These are phyloP conservation scores for Nymphalis polychloros DNA, from an alignment of 2,888 invertebrate genomes.

Conservation along the genomic window DNA sequence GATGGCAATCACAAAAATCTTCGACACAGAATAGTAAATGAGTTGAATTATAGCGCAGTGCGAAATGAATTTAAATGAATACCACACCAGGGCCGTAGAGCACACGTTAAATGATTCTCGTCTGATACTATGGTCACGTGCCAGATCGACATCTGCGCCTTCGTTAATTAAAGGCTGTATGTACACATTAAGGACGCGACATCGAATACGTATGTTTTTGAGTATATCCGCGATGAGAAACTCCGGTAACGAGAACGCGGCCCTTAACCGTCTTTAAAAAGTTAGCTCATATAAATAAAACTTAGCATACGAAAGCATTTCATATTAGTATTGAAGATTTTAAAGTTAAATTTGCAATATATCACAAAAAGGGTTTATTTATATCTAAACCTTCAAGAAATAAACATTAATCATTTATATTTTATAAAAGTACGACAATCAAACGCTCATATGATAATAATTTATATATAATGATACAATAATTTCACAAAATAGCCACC, in stretches of 20 bases:
- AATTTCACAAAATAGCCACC: neutral
- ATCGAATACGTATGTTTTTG: slow-evolving; percentile 43
- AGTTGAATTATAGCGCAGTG: slow-evolving; percentile 14
- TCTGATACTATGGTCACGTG: slow-evolving; percentile 48
- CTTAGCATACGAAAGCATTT: neutral
- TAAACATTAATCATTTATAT: no score
- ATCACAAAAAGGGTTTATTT: no score
- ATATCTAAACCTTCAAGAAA: no score
- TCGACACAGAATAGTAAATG: slow-evolving; percentile 13
- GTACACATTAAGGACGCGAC: slow-evolving; percentile 41
- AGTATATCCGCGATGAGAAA: slow-evolving; percentile 18
- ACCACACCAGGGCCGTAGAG: slow-evolving; percentile 38
- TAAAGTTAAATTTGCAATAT: no score
- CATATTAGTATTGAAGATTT: no score
- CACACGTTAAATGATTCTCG: slow-evolving; percentile 36
- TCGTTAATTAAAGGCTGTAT: slow-evolving; percentile 49
- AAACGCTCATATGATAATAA: neutral
- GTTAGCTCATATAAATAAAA: neutral
- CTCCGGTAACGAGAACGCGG: slow-evolving; percentile 17
- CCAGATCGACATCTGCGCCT: slow-evolving; percentile 46
- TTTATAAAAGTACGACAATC: no score
- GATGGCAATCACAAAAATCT: slow-evolving; percentile 14
- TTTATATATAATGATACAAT: neutral
- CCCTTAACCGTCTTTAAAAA: slow-evolving; percentile 5
- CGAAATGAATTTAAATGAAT: slow-evolving; percentile 29